phyloP scores from a whole-genome alignment of 1,140 invertebrate species.

The Neodiprion virginianus region DNA sequence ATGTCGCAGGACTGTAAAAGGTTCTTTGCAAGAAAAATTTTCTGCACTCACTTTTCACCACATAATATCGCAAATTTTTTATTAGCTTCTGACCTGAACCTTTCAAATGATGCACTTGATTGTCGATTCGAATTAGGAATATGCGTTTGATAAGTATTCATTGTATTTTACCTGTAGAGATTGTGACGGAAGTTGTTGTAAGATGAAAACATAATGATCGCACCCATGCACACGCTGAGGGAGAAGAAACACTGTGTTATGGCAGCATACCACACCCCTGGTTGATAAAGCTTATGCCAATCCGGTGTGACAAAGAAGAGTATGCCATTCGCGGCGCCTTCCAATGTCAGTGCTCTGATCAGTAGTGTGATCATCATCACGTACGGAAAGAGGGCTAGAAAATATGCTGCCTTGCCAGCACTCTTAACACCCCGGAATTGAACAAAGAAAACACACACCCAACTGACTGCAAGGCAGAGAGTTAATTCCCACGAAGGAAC shows the following conservation, averaged over 20 bases:
- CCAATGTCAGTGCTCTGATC: conserved; percentile 74
- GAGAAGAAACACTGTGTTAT: conserved; percentile 80
- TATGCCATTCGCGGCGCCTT: conserved; percentile 78
- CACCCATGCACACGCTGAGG: conserved; percentile 75
- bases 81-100: too few species aligned
- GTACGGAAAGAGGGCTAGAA: conserved; percentile 85
- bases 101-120: too few species aligned
- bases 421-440: conserved; percentile 81
- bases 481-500: conserved; percentile 76
- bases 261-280: conserved; percentile 77
- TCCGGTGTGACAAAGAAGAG: conserved; percentile 71
- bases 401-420: conserved; percentile 79
- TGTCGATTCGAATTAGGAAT: too few species aligned
- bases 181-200: conserved; percentile 84
- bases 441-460: conserved; percentile 78
- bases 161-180: conserved; percentile 75
- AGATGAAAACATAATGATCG: conserved; percentile 82
- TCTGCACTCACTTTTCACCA: too few species aligned
- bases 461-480: conserved; percentile 76
- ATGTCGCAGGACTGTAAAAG: too few species aligned
- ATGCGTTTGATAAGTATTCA: too few species aligned
- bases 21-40: too few species aligned
- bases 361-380: conserved; percentile 79
- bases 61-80: too few species aligned
- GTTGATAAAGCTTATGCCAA: conserved; percentile 68